phyloP scores from a whole-genome alignment of 1,140 invertebrate genomes.

The Halesus radiatus region DNA sequence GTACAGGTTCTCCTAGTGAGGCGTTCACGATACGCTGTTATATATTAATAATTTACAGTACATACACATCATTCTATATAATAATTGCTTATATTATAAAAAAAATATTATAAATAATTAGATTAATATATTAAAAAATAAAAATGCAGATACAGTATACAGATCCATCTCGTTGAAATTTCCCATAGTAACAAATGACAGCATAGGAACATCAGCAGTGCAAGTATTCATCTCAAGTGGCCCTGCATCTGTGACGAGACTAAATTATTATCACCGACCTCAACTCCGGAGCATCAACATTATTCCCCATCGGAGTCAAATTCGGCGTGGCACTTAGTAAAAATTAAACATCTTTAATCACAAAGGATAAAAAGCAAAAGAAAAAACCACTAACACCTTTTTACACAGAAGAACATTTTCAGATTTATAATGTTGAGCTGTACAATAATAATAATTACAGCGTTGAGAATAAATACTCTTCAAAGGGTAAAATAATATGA shows the following conservation, averaged over 20 bases:
- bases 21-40: no score
- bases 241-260: neutral
- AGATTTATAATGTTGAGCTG: neutral
- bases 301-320: no score
- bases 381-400: neutral
- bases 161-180: neutral
- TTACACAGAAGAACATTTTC: neutral
- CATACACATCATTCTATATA: no score
- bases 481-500: constrained; percentile 1
- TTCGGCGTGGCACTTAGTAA: no score
- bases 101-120: no score
- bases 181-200: neutral
- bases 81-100: no score
- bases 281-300: neutral
- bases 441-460: no score
- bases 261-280: neutral
- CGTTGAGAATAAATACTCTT: neutral
- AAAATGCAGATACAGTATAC: neutral
- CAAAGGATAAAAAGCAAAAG: no score
- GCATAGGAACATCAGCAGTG: neutral
- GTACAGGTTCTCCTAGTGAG: no score
- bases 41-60: no score
- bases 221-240: constrained; percentile 2
- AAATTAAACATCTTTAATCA: no score
- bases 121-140: no score